A percentile compares a stretch with the other conserved stretches of the same genome.
phyloP scores from a whole-genome alignment of 2,113 vertebrate species.

The Epinephelus fuscoguttatus region DNA sequence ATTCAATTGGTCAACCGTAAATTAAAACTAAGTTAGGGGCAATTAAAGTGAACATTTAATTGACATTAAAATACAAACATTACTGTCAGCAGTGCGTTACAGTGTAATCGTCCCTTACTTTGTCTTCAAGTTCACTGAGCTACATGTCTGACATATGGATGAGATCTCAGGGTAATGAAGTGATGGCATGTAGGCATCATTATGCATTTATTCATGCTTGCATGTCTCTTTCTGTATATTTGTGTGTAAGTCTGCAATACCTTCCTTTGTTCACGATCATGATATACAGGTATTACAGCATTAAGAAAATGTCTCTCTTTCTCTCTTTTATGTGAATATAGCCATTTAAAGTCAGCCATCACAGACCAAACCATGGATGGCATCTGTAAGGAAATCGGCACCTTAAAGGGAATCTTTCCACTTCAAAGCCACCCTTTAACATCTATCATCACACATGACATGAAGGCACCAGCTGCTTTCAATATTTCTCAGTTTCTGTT shows the following conservation, averaged over 20 bases:
- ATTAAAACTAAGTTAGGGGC: conserved; percentile 10
- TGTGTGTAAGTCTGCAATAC: neutral
- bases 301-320: neutral
- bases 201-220: neutral
- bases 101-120: conserved; percentile 6
- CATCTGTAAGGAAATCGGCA: conserved; percentile 32
- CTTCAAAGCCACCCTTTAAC: conserved; percentile 46
- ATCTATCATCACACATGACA: conserved; percentile 40
- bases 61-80: conserved; percentile 33
- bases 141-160: conserved; percentile 21
- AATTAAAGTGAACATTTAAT: conserved; percentile 34
- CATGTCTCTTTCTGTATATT: neutral
- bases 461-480: conserved; percentile 31
- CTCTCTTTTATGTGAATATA: conserved; percentile 4
- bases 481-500: conserved; percentile 7
- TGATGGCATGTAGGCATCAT: neutral
- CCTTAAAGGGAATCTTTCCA: conserved; percentile 28
- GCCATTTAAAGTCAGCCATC: conserved; percentile 52
- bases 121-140: conserved; percentile 22
- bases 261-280: neutral
- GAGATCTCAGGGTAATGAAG: conserved; percentile 20
- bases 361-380: conserved; percentile 30
- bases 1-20: conserved; percentile 20
- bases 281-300: neutral
- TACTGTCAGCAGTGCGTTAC: neutral